These are phyloP conservation scores for Vandiemenella viatica DNA, from an alignment of 2,888 invertebrate species.

Conservation along the genomic window DNA sequence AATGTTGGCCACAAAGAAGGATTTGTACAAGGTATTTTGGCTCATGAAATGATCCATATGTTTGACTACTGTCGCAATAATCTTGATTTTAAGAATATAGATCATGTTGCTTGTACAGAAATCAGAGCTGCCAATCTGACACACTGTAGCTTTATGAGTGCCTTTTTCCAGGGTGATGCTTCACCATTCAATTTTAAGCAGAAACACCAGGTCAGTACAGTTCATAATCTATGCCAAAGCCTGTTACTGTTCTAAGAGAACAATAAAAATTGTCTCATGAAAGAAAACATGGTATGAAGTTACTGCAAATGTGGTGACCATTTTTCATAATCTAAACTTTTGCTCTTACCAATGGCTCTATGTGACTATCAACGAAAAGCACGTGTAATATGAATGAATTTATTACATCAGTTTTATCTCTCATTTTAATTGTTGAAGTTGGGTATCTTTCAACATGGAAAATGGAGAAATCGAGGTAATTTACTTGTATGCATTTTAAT, in stretches of 20 bases:
- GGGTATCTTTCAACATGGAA: too few species aligned
- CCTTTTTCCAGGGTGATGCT: conserved; percentile 62
- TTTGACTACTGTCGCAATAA: conserved; percentile 85
- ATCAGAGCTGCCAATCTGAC: conserved; percentile 86
- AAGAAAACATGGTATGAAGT: too few species aligned
- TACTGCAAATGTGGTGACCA: too few species aligned
- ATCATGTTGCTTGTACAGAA: conserved; percentile 91
- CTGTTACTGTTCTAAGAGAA: neutral
- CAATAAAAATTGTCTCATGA: too few species aligned
- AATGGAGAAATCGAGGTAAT: too few species aligned
- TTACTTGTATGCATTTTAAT: too few species aligned
- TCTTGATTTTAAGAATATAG: conserved; percentile 73
- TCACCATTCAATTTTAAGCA: conserved; percentile 53
- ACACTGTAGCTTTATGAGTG: conserved; percentile 78
- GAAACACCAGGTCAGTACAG: conserved; percentile 51
- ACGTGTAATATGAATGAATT: too few species aligned
- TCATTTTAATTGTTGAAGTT: too few species aligned
- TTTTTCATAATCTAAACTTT: too few species aligned
- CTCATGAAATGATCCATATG: conserved; percentile 93
- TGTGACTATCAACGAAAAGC: too few species aligned
- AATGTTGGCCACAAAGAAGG: conserved; percentile 57
- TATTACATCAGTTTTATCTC: too few species aligned
- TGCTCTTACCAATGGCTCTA: too few species aligned
- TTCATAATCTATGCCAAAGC: neutral
- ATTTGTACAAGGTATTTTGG: conserved; percentile 62